Base-by-base conservation (phyloP, 2,888 invertebrate genomes). In the Heteropelma amictum region DNA sequence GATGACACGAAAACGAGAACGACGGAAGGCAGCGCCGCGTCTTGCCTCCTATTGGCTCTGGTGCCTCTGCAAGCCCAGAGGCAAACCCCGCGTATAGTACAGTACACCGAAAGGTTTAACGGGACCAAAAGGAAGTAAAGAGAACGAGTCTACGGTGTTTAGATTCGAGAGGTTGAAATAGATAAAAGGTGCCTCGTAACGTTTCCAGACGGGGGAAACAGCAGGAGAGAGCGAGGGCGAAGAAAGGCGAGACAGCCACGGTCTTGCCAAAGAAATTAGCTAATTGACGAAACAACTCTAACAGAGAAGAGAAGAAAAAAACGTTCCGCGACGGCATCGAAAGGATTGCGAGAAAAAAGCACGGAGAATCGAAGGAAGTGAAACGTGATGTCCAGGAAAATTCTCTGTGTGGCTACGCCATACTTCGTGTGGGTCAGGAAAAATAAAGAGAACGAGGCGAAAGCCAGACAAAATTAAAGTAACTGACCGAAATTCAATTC, bases 221-320 rank as follows among this genome's bases (percentile, higher is more conserved):
- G 30, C 19, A 35, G 40, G 19, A 47, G 60, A 17, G 56, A 75
- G 67, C 30, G 45, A 72, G 61, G n/a, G n/a, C n/a, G n/a, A n/a
- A n/a, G n/a, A n/a, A n/a, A n/a, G n/a, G n/a, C n/a, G n/a, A n/a
- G n/a, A n/a, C n/a, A n/a, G n/a, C n/a, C 63, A 54, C 61, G 54
- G 73, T 72, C 68, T 75, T 72, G 78, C 78, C 77, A 79, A 81
- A 84, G 81, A 81, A 86, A 87, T 86, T 84, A 85, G 81, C 83
- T 86, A 86, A 87, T 85, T 86, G 87, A 82, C 80, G 80, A 76
- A 77, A 80, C 77, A 81, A 79, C 78, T 81, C 79, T 77, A 77
- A 56, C 60, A 72, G 70, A 58, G 28, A 64, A 63, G 64, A 47
- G 12, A 51, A 49, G 28, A 64, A 63, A 58, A 69, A 61, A 61